These are phyloP conservation scores for Melieria omissa DNA, from an alignment of 2,888 invertebrate species.

Conservation along the genomic window DNA sequence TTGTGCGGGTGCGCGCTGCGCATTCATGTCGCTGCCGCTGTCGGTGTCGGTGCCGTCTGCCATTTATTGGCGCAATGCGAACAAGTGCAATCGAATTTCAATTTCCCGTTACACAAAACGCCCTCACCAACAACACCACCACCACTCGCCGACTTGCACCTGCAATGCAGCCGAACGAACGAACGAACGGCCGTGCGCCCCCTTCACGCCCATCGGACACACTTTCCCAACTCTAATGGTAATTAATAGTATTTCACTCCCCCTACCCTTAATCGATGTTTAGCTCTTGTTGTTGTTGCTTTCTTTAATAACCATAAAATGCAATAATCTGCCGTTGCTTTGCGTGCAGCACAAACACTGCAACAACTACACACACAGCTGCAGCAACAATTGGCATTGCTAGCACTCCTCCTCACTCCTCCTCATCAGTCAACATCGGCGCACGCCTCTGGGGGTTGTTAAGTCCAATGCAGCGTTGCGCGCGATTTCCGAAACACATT, in stretches of 20 bases:
- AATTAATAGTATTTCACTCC: conserved; percentile 13
- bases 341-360: no score
- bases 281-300: conserved; percentile 11
- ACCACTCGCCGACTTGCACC: background rate
- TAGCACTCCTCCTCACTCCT: no score
- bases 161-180: background rate
- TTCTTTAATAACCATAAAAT: conserved; percentile 30
- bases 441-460: no score
- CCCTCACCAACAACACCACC: conserved; percentile 1
- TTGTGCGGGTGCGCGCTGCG: conserved; percentile 1
- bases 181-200: no score
- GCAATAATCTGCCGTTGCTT: conserved; percentile 18
- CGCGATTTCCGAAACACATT: no score
- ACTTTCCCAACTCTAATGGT: background rate
- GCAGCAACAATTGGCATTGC: no score
- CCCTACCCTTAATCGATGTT: background rate
- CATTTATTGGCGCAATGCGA: conserved; percentile 13
- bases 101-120: conserved; percentile 8
- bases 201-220: background rate
- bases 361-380: no score
- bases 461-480: no score
- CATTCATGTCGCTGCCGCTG: background rate
- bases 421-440: no score
- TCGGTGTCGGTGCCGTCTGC: background rate
- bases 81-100: conserved; percentile 24